Evolutionary conservation across 2,113 vertebrate species (phyloP).

Genomic region (Alligator mississippiensis): DNA sequence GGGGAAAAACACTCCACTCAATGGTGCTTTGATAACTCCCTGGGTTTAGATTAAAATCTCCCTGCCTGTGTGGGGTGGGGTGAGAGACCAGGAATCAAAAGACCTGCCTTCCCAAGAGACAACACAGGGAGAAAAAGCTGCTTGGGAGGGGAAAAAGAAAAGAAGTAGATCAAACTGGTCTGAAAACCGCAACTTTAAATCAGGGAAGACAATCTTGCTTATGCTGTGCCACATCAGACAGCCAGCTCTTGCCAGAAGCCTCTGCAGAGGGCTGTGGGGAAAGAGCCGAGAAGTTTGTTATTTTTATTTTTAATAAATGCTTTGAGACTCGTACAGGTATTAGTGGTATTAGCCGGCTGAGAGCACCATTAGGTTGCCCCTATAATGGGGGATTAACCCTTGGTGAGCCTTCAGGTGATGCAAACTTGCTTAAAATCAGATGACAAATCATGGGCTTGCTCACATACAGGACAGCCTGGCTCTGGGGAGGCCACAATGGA

Average conservation of each 20-base stretch:
- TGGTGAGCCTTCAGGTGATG: too few relatives aligned
- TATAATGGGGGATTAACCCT: too few relatives aligned
- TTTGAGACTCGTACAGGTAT: fast-evolving
- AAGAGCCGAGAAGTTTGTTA: background rate
- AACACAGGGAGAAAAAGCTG: background rate
- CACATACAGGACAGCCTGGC: too few relatives aligned
- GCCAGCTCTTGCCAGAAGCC: background rate
- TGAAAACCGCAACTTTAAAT: background rate
- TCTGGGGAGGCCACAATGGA: background rate
- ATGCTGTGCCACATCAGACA: background rate
- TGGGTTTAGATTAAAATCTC: background rate
- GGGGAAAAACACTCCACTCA: background rate
- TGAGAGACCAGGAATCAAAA: background rate
- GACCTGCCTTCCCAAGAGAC: background rate
- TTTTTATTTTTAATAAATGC: background rate
- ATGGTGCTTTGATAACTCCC: background rate
- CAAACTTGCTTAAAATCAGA: too few relatives aligned
- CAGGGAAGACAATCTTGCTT: background rate
- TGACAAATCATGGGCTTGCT: too few relatives aligned
- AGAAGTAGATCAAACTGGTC: background rate
- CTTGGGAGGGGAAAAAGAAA: background rate
- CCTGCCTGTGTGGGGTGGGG: background rate
- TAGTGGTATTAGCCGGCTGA: background rate
- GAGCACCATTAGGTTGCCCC: fast-evolving
- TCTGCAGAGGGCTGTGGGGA: background rate